Evolutionary conservation across 2,113 vertebrate genomes (phyloP), one percentile per base, ranked within the genome.

Genomic region (Psittacara wagleri): DNA sequence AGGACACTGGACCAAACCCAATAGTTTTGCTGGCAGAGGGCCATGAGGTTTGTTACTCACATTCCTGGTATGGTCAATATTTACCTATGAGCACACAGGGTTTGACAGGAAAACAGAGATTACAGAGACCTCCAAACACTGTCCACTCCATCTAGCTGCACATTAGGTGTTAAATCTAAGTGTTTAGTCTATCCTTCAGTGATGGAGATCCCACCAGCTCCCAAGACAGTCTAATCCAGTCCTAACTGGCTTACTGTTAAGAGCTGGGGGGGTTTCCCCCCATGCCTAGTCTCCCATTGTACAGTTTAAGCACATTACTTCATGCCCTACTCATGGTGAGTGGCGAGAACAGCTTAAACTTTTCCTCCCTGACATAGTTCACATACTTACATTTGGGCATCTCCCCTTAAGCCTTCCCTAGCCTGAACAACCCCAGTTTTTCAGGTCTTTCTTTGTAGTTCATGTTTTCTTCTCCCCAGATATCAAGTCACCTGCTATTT

Each of bases 221-320:
- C 28, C 54, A 80, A 66, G 68, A 57, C 24, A 69, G 28, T 37
- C 9, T 83, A 62, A 61, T 59, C 16, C 39, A 72, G 15, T 31
- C 62, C 16, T 15, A 86, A 55, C 11, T 52, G 7, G 0, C 13
- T 63, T 46, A 19, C 3, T 13, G 25, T 51, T 72, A 51, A n/a
- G 54, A 44, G 12, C 0, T 77, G 20, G 17, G 5, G 8, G 0
- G 0, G 0, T 7, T 27, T 61, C 35, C 61, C 7, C 49, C 67
- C 18, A 3, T 24, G 35, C 28, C 49, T 80, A 48, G 8, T 37
- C 54, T 69, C 13, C 44, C 54, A 46, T 43, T 13, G 29, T 33
- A 41, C 31, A 63, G 7, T 25, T 55, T 54, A 82, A 72, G 33
- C 51, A 12, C 37, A 11, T 16, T 75, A 49, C 22, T 59, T 55